Percentiles rank a stretch among this genome's conserved stretches.
phyloP scores from a whole-genome alignment of 2,113 vertebrate species.

The Etheostoma spectabile region DNA sequence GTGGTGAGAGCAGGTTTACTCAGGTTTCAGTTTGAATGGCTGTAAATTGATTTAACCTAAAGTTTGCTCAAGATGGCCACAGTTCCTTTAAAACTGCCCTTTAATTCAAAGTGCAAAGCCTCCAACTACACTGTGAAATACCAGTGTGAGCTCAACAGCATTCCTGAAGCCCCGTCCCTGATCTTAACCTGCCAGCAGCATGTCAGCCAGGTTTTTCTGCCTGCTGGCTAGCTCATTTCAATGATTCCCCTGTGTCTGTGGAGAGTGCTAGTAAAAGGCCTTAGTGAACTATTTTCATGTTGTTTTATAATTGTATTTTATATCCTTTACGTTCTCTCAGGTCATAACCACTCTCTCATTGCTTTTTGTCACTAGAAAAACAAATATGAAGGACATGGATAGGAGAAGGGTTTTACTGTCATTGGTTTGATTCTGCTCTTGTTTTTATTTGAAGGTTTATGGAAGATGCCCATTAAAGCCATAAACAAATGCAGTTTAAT shows the following conservation, averaged over 20 bases:
- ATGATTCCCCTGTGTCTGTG: constrained; percentile 35
- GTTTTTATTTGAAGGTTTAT: constrained; percentile 17
- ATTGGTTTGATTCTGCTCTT: not conserved
- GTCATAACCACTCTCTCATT: not conserved
- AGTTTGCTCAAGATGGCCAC: not conserved
- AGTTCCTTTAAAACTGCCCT: not conserved
- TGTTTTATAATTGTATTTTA: constrained; percentile 26
- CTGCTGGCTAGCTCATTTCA: constrained; percentile 15
- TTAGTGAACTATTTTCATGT: constrained; percentile 1
- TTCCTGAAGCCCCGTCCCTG: constrained; percentile 12
- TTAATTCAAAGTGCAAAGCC: constrained; percentile 10
- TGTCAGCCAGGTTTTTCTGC: constrained; percentile 7
- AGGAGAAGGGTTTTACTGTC: not conserved
- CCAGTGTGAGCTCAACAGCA: constrained; percentile 6
- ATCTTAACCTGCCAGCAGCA: not conserved
- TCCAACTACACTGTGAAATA: constrained; percentile 21
- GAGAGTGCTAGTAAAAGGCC: constrained; percentile 40
- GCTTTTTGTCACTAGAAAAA: not conserved
- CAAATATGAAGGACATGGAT: constrained; percentile 3
- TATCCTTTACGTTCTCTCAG: constrained; percentile 23
- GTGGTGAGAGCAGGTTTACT: not conserved
- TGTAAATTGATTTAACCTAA: constrained; percentile 3
- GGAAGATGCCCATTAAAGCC: not conserved
- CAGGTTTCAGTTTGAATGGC: not conserved
- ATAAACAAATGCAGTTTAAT: constrained; percentile 2